These are phyloP conservation scores for Ceratotherium simum DNA, from an alignment of 2,113 vertebrate species.

Conservation along the genomic window DNA sequence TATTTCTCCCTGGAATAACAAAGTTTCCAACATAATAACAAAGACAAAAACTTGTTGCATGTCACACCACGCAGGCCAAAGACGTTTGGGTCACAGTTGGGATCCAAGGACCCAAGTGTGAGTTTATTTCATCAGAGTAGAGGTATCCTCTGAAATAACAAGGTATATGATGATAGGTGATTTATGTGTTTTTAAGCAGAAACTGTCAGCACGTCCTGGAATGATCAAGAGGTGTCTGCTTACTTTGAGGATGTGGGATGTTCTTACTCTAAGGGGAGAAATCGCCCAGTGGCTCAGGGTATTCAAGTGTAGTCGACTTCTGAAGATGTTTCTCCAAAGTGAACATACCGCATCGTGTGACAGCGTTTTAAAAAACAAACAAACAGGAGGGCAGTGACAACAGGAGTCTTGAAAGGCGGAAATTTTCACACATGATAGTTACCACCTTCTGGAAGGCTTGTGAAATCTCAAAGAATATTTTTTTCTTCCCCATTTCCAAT, in stretches of 20 bases:
- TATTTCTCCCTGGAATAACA: background rate
- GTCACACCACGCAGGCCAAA: no score
- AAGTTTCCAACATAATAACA: background rate
- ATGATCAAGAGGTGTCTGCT: accelerated
- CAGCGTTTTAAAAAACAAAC: conserved; percentile 1
- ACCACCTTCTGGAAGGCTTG: background rate
- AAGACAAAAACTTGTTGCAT: background rate
- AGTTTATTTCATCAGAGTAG: background rate
- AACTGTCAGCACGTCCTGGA: background rate
- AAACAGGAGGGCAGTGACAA: background rate
- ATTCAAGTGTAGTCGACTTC: background rate
- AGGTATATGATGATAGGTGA: background rate
- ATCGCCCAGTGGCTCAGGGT: background rate
- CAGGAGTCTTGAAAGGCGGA: background rate
- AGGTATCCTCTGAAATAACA: background rate
- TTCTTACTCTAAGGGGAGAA: background rate
- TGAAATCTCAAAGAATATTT: background rate
- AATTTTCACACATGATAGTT: accelerated
- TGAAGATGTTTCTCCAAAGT: conserved; percentile 10
- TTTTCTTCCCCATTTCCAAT: background rate
- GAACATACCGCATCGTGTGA: background rate
- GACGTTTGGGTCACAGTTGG: background rate
- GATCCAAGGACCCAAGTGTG: background rate
- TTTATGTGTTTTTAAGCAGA: background rate
- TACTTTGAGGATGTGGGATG: background rate